Conservation (phyloP, 2,797 vertebrate genomes). For the Channallabes apus region DNA sequence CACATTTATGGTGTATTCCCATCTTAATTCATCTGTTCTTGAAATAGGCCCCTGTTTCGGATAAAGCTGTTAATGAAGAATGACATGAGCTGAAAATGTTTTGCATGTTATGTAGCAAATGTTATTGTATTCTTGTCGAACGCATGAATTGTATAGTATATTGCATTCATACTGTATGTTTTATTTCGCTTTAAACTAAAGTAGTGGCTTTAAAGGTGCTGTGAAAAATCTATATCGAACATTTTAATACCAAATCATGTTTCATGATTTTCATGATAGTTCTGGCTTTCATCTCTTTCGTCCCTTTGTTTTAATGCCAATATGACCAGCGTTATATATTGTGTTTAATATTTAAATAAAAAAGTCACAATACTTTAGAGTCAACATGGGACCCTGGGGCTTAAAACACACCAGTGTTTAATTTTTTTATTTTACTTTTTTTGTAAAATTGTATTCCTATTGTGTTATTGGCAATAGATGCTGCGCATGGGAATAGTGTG, state of each 20-base stretch:
- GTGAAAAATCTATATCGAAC: background rate
- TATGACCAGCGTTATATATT: background rate
- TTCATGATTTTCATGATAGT: slow-evolving; percentile 5
- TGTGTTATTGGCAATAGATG: background rate
- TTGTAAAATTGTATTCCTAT: background rate
- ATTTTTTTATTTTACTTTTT: background rate
- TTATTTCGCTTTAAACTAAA: slow-evolving; percentile 10
- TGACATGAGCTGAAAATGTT: slow-evolving; percentile 1
- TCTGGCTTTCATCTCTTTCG: background rate
- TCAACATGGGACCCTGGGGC: background rate
- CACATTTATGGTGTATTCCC: slow-evolving; percentile 9
- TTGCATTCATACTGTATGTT: background rate
- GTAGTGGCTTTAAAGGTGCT: background rate
- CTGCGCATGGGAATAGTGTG: background rate
- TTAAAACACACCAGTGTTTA: background rate
- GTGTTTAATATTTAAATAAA: slow-evolving; percentile 25
- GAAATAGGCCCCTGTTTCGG: background rate
- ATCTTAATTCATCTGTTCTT: background rate
- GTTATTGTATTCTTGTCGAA: slow-evolving; percentile 4
- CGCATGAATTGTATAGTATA: background rate
- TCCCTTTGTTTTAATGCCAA: slow-evolving; percentile 9
- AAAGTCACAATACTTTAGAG: background rate
- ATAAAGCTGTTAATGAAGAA: background rate
- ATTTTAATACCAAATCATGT: background rate
- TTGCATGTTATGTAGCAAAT: slow-evolving; percentile 28